Evolutionary conservation across 1,140 invertebrate genomes (phyloP), one percentile per base, ranked within the genome.

Genomic region (Campoletis sonorensis): DNA sequence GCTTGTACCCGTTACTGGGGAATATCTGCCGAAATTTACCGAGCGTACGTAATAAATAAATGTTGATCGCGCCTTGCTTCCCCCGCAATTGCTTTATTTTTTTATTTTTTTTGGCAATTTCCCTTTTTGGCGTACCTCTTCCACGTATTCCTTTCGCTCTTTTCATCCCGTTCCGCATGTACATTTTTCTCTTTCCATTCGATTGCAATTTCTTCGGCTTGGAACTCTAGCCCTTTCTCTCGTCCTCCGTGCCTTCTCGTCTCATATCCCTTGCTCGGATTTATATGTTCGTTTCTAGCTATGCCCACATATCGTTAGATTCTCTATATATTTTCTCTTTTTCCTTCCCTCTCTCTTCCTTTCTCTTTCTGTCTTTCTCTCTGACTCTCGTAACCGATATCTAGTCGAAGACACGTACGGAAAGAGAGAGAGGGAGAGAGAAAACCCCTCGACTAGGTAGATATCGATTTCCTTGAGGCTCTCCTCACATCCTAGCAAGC

Each of bases 31-130:
- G 80, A 45, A 81, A 81, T 81, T 81, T 81, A 81, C 75, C 64
- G 75, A 81, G 80, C 80, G 80, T 81, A 72, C 40, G 75, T 72
- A 81, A 81, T 78, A 81, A 81, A 81, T 81, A 81, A 81, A 81
- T 78, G 64, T 78, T 70, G 77, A 81, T 81, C 61, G 58, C 40
- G 49, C 27, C 71, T 81, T 45, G 75, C 40, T 77, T 67, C 40
- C 79, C 61, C 30, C 40, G 70, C 72, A 49, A 58, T 67, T 81
- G 21, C 21, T 40, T 45, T 45, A 5, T 27, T 26, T 30, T 51
- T 76, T 30, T 40, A 81, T 82, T 72, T 76, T 71, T 67, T 23
- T 64, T 45, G 33, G 68, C 81, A 70, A 75, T 79, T 82, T 83
- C 68, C 73, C 79, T 80, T 64, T 85, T 73, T 83, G 81, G 79